Evolutionary conservation across 2,113 vertebrate species (phyloP).

Genomic region (Plestiodon gilberti): DNA sequence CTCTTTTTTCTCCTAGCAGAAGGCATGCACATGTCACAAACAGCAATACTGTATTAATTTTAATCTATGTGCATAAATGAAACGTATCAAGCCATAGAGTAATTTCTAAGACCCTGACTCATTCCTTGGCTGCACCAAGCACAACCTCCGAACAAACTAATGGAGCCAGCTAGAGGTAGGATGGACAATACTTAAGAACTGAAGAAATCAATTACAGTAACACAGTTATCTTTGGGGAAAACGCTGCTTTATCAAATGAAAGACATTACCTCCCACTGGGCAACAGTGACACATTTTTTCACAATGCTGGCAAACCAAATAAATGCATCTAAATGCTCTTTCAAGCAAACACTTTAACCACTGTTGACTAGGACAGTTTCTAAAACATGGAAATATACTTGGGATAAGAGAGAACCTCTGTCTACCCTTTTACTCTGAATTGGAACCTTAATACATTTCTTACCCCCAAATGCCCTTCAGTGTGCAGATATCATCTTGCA

Average conservation of each 20-base stretch:
- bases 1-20: not conserved
- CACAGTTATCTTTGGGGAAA: not conserved
- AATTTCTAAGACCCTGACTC: not conserved
- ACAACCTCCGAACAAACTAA: not conserved
- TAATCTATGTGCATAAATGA: not conserved
- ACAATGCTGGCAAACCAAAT: not conserved
- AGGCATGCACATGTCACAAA: not conserved
- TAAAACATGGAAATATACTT: not conserved
- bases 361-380: not conserved
- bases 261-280: not conserved
- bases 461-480: not conserved
- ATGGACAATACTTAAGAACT: not conserved
- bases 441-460: not conserved
- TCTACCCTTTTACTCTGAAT: not conserved
- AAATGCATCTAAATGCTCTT: not conserved
- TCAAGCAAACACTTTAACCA: constrained; percentile 19
- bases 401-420: not conserved
- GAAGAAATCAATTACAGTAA: not conserved
- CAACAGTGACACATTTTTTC: constrained; percentile 29
- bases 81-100: not conserved
- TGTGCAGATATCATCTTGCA: constrained; percentile 1
- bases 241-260: accelerated
- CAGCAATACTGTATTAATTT: constrained; percentile 15
- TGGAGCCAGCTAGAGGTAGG: constrained; percentile 10
- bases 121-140: not conserved